Evolutionary conservation across 2,113 vertebrate genomes (phyloP), one percentile per base, ranked within the genome.

Genomic region (Sceloporus undulatus): DNA sequence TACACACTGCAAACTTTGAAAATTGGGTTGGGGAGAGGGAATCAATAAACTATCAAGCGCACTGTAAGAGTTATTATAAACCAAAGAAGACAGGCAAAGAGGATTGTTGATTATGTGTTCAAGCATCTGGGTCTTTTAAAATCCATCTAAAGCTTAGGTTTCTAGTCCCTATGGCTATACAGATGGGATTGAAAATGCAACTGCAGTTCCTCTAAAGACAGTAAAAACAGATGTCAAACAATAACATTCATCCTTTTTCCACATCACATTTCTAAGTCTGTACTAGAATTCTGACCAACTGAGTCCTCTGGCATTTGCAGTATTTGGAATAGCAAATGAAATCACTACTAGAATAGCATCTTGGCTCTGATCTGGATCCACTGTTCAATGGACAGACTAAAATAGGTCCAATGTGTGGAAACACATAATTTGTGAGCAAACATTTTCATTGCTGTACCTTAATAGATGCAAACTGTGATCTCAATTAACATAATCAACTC

Each of bases 21-120:
- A 92, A 80, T 5, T 79, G 68, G 87, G 86, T 86, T 84, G 23
- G 83, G 76, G 84, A 70, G 66, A 85, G 88, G 87, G 94, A 91
- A 19, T 88, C 85, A 92, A 94, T 94, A 94, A 62, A 89, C 54
- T 85, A 82, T 94, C 85, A 94, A 95, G 92, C 92, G 93, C 85
- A 89, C 83, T 27, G 86, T 92, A 62, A 48, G 85, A 86, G 52
- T 11, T 89, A 91, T 1, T 7, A 90, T 87, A 82, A 94, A 89
- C 0, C 68, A 80, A 73, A 52, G 16, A 21, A 56, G 11, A 70
- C 16, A 25, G 25, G 2, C 10, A 5, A 59, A 42, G 16, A 10
- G n/a, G 34, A 7, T 73, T 73, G 52, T 65, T 21, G 14, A 18
- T 21, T 73, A 48, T 84, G n/a, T 56, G 48, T 18, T 3, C n/a